Base-by-base conservation (phyloP, 2,888 invertebrate species). In the Eupelmus urozonus region DNA sequence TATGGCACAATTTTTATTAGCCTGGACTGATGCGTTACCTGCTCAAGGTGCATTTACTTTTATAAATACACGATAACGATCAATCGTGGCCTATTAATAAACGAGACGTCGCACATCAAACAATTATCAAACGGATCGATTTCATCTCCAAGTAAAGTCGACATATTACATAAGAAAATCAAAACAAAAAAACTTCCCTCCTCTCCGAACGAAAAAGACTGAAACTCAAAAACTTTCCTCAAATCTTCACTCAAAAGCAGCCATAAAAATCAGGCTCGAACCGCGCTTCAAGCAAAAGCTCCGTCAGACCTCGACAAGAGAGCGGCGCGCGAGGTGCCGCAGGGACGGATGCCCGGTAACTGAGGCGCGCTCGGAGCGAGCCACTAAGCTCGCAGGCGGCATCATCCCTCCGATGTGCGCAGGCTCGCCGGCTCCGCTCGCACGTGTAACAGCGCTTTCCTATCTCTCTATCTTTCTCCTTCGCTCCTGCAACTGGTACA, bases 301-400 rank as follows among this genome's bases (percentile, higher is more conserved):
- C 13, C 51, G 51, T 40, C 16, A 51, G n/a, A n/a, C n/a, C 2
- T 2, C 57, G 4, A 18, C 7, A 27, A 25, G 57, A 57, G 4
- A 3, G 27, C 11, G n/a, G 3, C 40, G 62, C 11, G 60, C 60
- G 49, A 53, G 20, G 7, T 1, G 66, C 27, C 25, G 18, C 18
- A 16, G 65, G 59, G 55, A 63, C 73, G 55, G 73, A 7, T 20
- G 29, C 25, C 40, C 60, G 73, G 67, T 40, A 55, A 78, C 78
- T 77, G 72, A 67, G 11, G 42, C 42, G 25, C 34, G 55, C 4
- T 34, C 42, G 34, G 18, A 23, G n/a, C 23, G 62, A 25, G 42
- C 40, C 60, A 20, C 23, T n/a, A 63, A 27, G 27, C 1, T 13
- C 57, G 49, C 29, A 45, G 27, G 16, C 9, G 1, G 4, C n/a